Base-by-base conservation (phyloP, 2,888 invertebrate species). In the Limenitis camilla region DNA sequence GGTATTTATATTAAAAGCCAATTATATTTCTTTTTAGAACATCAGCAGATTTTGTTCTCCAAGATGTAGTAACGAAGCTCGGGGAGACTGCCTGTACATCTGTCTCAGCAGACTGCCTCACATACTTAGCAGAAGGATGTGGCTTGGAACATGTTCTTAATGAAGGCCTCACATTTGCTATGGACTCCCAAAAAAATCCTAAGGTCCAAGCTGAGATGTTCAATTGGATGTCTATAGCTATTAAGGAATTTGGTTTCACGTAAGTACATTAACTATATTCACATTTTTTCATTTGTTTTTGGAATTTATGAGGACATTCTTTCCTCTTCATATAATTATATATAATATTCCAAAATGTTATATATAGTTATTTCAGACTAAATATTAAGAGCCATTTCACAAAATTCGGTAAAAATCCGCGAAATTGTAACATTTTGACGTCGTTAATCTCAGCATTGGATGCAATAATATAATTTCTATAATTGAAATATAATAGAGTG, bases 121-220 rank as follows among this genome's bases (percentile, higher is more conserved):
- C 96, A 4, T 90, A 92, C 0, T 90, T 97, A 28, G 92, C 96
- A 0, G 96, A 96, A 67, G 92, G 93, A 0, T 92, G 92, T 5
- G 92, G 91, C 30, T 79, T 97, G 7, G 94, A 95, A 49, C 91
- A 91, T 59, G 91, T 96, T 0, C 89, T 94, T 1, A 89, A 89
- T 32, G 92, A 92, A 70, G 91, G 93, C 0, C 78, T 96, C 28
- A 88, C 91, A 2, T 92, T 91, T 71, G 94, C 95, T 0, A 94
- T 96, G 77, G 91, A 91, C 64, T 84, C 85, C 7, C 96, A 96
- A 76, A 96, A 96, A 80, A 97, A 94, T 70, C 97, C 97, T 0
- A 96, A 96, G 79, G 95, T 96, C 38, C 95, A 96, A 69, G 92
- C 94, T 0, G 97, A 97, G 76, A 89, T 94, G 51, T 88, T 97